Evolutionary conservation across 2,113 vertebrate species (phyloP).

Genomic region (Emberiza fucata): DNA sequence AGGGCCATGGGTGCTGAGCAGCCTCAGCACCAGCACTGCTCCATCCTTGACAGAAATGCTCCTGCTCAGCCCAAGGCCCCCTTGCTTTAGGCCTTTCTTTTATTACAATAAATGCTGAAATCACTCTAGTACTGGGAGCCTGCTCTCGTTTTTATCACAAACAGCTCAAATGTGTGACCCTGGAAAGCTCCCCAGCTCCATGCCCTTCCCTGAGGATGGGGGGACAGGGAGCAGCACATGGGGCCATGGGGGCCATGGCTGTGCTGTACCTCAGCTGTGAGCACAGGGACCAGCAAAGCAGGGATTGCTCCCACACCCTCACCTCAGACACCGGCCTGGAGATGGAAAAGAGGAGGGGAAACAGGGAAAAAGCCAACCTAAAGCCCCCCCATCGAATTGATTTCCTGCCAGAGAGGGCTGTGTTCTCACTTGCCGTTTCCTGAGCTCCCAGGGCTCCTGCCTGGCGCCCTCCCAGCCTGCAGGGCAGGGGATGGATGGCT

Average conservation of each 20-base stretch:
- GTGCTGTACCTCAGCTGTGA: background rate
- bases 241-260: background rate
- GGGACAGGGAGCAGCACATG: fast-evolving
- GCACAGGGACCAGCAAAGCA: background rate
- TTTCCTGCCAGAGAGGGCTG: background rate
- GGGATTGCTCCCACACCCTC: background rate
- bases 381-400: background rate
- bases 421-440: background rate
- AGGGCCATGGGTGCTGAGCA: no score
- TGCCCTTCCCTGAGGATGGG: background rate
- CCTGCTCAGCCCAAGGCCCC: no score
- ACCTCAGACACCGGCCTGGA: background rate
- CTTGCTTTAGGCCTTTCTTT: no score
- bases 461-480: background rate
- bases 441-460: background rate
- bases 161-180: background rate
- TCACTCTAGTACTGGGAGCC: no score
- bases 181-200: background rate
- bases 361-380: background rate
- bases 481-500: background rate
- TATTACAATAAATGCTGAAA: no score
- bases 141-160: no score
- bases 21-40: no score
- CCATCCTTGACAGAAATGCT: no score
- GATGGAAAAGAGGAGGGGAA: background rate